Evolutionary conservation across 2,888 invertebrate genomes (phyloP).

Genomic region (Drosophila quinaria): DNA sequence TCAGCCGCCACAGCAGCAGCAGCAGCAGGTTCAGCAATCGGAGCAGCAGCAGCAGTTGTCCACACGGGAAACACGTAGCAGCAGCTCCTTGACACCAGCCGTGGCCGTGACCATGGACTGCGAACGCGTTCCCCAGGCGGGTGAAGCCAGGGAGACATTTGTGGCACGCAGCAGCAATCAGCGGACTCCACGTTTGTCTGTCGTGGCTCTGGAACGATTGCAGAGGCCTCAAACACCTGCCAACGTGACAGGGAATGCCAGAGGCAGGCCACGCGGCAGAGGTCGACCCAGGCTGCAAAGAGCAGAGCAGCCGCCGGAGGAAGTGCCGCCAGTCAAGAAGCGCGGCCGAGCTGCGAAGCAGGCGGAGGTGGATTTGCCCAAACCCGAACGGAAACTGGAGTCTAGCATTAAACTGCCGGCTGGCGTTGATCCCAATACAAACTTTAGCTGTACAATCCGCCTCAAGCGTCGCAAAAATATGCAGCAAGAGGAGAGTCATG

Average conservation of each 20-base stretch:
- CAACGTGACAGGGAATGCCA: constrained; percentile 14
- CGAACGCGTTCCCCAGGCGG: constrained; percentile 90
- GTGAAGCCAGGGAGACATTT: constrained; percentile 89
- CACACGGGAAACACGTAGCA: constrained; percentile 58
- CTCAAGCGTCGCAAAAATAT: constrained; percentile 76
- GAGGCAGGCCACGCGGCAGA: constrained; percentile 50
- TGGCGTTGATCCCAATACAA: constrained; percentile 82
- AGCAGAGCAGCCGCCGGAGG: constrained; percentile 12
- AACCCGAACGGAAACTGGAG: constrained; percentile 45
- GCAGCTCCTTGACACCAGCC: constrained; percentile 35
- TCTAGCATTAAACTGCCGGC: constrained; percentile 76
- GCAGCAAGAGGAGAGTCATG: constrained; percentile 20
- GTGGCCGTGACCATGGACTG: constrained; percentile 81
- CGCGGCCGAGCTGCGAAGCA: constrained; percentile 23
- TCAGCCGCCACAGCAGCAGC: constrained; percentile 24
- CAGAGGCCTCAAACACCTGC: constrained; percentile 85
- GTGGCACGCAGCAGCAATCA: constrained; percentile 87
- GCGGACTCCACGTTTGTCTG: constrained; percentile 87
- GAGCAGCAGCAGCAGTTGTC: constrained; percentile 34
- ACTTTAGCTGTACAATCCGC: constrained; percentile 82
- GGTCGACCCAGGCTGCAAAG: constrained; percentile 36
- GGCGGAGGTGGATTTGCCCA: background rate
- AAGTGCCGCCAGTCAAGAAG: constrained; percentile 33
- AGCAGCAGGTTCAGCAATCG: constrained; percentile 13
- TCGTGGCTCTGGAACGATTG: constrained; percentile 88